These are phyloP conservation scores for Norana najaformis DNA, from an alignment of 2,888 invertebrate genomes.

Conservation along the genomic window DNA sequence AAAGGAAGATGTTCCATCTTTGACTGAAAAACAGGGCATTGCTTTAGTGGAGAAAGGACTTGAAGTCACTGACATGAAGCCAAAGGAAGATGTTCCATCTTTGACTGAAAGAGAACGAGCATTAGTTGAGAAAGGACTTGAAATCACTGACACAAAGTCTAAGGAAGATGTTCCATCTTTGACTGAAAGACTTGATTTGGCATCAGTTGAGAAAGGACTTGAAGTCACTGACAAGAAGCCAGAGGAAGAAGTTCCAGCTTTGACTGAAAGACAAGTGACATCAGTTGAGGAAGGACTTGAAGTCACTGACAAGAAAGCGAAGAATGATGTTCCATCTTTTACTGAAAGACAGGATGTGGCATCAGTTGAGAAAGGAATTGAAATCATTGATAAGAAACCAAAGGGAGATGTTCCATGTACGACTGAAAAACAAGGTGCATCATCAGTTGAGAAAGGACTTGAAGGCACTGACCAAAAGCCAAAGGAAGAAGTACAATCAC, in stretches of 20 bases:
- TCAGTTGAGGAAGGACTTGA: conserved; percentile 3
- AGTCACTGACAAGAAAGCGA: neutral
- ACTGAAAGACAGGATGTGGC: neutral
- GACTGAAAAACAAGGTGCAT: neutral
- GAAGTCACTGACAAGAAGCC: neutral
- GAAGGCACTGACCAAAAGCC: neutral
- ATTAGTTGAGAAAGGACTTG: neutral
- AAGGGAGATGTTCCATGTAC: neutral
- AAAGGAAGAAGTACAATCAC: neutral
- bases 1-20: neutral
- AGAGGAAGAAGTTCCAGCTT: neutral
- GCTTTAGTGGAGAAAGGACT: neutral
- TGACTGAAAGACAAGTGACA: neutral
- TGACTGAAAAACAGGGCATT: neutral
- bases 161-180: neutral
- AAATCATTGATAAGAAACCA: neutral
- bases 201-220: neutral
- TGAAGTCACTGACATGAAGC: neutral
- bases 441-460: neutral
- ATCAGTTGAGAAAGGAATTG: neutral
- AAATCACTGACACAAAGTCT: neutral
- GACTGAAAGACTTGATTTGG: neutral
- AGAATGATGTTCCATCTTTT: neutral
- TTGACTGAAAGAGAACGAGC: neutral
- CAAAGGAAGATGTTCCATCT: neutral